phyloP scores from a whole-genome alignment of 2,797 vertebrate species.

The Rhinoraja longicauda region DNA sequence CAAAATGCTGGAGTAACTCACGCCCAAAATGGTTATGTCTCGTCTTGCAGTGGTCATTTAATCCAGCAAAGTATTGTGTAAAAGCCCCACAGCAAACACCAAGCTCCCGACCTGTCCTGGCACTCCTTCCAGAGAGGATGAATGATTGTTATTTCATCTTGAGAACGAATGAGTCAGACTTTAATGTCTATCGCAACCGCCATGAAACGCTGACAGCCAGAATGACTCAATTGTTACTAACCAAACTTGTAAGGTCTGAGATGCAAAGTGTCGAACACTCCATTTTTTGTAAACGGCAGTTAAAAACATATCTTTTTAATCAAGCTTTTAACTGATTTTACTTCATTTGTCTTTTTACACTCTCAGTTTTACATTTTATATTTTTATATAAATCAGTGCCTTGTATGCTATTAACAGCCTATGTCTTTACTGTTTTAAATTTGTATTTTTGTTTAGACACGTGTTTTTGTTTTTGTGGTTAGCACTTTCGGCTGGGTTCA shows the following conservation, averaged over 20 bases:
- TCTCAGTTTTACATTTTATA: too few relatives aligned
- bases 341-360: too few relatives aligned
- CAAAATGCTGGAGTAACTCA: too few relatives aligned
- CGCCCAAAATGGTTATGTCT: background rate
- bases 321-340: too few relatives aligned
- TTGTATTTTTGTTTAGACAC: too few relatives aligned
- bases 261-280: background rate
- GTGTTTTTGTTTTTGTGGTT: too few relatives aligned
- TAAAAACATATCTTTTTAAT: too few relatives aligned
- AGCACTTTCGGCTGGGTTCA: too few relatives aligned
- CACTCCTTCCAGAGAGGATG: background rate
- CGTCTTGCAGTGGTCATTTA: background rate
- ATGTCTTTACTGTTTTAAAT: too few relatives aligned
- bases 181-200: background rate
- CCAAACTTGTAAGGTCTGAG: background rate
- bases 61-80: background rate
- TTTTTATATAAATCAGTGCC: too few relatives aligned
- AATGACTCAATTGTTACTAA: background rate
- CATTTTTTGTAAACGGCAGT: too few relatives aligned
- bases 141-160: background rate
- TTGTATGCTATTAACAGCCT: too few relatives aligned
- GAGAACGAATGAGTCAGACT: slow-evolving; percentile 2
- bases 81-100: background rate
- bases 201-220: background rate
- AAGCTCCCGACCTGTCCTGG: slow-evolving; percentile 12